Base-by-base conservation (phyloP, 2,888 invertebrate species). In the Leptinotarsa peninsularis region DNA sequence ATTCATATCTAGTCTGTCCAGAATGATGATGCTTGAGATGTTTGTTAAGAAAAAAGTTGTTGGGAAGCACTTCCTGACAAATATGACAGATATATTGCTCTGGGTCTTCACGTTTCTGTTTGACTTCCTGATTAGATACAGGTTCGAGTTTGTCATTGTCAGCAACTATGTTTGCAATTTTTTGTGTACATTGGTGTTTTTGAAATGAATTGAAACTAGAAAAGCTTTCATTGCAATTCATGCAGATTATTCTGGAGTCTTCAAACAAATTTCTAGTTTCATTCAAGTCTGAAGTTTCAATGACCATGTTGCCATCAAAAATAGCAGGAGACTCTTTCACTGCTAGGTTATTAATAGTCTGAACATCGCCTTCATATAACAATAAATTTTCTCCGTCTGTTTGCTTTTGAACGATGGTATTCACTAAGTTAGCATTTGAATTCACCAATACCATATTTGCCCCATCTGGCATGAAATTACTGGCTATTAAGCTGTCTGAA, bases 171-270 rank as follows among this genome's bases (percentile, higher is more conserved):
- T 43, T 63, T 17, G 33, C 63, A 63, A 18, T 68, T 49, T 76
- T 68, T n/a, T 72, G 54, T 27, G 63, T 70, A 66, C 81, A 80
- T 13, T 27, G 43, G 52, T 82, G 82, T 33, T 72, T 77, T 69
- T 81, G 79, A 23, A 81, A 82, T 3, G 50, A 17, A 10, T 71
- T 56, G 18, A 79, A 75, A 67, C 66, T 79, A 1, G 76, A 52
- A 74, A 79, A 82, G 66, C 81, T 60, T 52, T 75, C 72, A 66
- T 80, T 79, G 50, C 82, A 82, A 69, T 76, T 78, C 69, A 82
- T 77, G 72, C 82, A 82, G n/a, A 82, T 77, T 23, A 82, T 79
- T 43, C 77, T 81, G 4, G 80, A 75, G 10, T 76, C 76, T 13
- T 79, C 77, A 54, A 74, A 75, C 69, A 81, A 78, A 49, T 76